Evolutionary conservation across 2,888 invertebrate species (phyloP).

Genomic region (Zeuzera pyrina): DNA sequence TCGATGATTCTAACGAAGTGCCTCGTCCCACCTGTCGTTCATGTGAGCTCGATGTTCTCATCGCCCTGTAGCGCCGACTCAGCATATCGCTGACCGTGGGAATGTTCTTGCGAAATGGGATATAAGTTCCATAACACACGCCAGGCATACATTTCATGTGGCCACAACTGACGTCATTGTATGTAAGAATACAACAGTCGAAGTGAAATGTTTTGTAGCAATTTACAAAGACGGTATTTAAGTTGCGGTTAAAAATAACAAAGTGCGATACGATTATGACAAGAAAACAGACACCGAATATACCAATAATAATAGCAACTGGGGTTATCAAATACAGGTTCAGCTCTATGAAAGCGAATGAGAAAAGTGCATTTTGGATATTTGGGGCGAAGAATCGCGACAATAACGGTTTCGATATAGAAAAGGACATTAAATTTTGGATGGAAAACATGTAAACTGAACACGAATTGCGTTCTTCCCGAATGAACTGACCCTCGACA

Average conservation of each 20-base stretch:
- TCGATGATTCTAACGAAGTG: too few species aligned
- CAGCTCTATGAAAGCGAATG: not conserved
- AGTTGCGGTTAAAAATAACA: too few species aligned
- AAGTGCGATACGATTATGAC: too few species aligned
- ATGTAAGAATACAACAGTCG: slow-evolving; percentile 5
- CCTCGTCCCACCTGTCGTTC: too few species aligned
- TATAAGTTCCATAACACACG: slow-evolving; percentile 17
- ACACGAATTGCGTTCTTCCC: not conserved
- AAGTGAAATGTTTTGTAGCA: slow-evolving; percentile 12
- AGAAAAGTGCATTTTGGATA: too few species aligned
- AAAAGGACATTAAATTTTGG: not conserved
- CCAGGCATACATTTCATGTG: slow-evolving; percentile 9
- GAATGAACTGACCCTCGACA: not conserved
- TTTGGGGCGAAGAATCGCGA: too few species aligned
- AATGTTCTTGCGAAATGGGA: too few species aligned
- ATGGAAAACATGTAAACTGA: not conserved
- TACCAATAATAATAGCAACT: not conserved
- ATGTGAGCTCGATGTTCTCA: too few species aligned
- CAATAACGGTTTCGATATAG: too few species aligned
- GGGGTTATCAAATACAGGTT: not conserved
- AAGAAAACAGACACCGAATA: not conserved
- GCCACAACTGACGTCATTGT: slow-evolving; percentile 14
- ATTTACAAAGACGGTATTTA: too few species aligned
- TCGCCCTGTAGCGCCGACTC: too few species aligned
- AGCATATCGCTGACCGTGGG: too few species aligned